A percentile compares a stretch with the other conserved stretches of the same genome.
Conservation (phyloP, 2,113 vertebrate species). For the Sciurus niger region DNA sequence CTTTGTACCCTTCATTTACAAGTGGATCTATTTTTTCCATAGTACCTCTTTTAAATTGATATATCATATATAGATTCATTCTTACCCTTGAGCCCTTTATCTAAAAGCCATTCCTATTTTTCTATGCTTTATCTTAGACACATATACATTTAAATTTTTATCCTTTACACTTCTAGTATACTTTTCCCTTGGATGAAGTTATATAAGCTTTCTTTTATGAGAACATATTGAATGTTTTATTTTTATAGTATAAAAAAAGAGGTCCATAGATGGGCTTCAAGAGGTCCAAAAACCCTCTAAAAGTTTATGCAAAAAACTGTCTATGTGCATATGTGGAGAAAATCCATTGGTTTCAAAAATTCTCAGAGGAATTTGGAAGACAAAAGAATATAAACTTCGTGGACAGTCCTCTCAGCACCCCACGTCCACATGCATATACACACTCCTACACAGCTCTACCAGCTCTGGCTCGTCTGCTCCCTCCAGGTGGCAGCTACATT, state of each 20-base stretch:
- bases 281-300: slow-evolving; percentile 55
- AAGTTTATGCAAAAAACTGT: slow-evolving; percentile 61
- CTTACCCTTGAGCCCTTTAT: slow-evolving; percentile 57
- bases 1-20: slow-evolving; percentile 54
- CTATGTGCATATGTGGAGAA: slow-evolving; percentile 47
- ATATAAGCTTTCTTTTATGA: slow-evolving; percentile 68
- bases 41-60: slow-evolving; percentile 14
- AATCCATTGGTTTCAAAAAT: slow-evolving; percentile 56
- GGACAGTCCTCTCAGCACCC: not conserved
- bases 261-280: slow-evolving; percentile 45
- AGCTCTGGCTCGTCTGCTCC: not conserved
- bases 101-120: slow-evolving; percentile 60
- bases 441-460: not conserved
- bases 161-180: slow-evolving; percentile 62
- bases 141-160: slow-evolving; percentile 44
- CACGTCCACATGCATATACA: not conserved
- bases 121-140: slow-evolving; percentile 10
- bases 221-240: slow-evolving; percentile 60
- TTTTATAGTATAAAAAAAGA: slow-evolving; percentile 65
- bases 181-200: slow-evolving; percentile 62
- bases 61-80: not conserved
- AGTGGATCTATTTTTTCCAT: slow-evolving; percentile 40
- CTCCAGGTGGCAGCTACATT: slow-evolving; percentile 29
- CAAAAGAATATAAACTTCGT: slow-evolving; percentile 19
- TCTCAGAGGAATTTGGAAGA: slow-evolving; percentile 10